phyloP scores from a whole-genome alignment of 2,797 vertebrate species.

The Pseudomugil gertrudae region DNA sequence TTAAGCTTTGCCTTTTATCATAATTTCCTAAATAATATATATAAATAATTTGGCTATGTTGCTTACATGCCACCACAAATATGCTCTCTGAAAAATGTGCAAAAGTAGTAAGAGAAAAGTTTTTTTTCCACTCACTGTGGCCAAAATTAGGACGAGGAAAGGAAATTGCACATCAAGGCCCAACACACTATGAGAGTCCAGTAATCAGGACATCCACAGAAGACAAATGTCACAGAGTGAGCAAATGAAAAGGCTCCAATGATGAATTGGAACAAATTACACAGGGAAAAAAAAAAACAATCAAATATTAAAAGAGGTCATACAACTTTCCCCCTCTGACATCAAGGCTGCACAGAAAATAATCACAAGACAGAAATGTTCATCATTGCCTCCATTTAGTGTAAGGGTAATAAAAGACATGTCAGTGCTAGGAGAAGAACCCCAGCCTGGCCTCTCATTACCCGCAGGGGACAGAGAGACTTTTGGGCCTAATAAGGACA shows the following conservation, averaged over 20 bases:
- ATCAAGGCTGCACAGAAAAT: conserved; percentile 80
- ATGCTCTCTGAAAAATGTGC: conserved; percentile 44
- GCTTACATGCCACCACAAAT: conserved; percentile 55
- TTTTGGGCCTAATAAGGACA: conserved; percentile 80
- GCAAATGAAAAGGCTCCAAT: conserved; percentile 80
- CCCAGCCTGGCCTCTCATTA: conserved; percentile 79
- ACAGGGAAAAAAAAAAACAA: conserved; percentile 79
- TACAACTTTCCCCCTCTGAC: conserved; percentile 75
- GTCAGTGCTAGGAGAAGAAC: conserved; percentile 73
- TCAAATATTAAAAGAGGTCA: conserved; percentile 88
- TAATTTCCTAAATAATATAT: conserved; percentile 55
- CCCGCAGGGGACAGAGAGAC: conserved; percentile 71
- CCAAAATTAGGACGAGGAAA: conserved; percentile 70
- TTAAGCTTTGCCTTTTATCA: conserved; percentile 49
- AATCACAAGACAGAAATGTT: conserved; percentile 78
- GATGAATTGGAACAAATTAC: conserved; percentile 88
- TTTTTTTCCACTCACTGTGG: conserved; percentile 39
- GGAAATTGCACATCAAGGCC: conserved; percentile 81
- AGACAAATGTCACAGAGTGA: conserved; percentile 78
- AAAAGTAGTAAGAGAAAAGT: conserved; percentile 61
- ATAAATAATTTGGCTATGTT: conserved; percentile 62
- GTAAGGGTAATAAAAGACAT: conserved; percentile 85
- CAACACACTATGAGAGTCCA: conserved; percentile 69
- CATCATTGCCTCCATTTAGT: conserved; percentile 87
- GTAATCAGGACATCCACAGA: conserved; percentile 77